phyloP scores from a whole-genome alignment of 2,888 invertebrate species.

The Sinelater perroti region DNA sequence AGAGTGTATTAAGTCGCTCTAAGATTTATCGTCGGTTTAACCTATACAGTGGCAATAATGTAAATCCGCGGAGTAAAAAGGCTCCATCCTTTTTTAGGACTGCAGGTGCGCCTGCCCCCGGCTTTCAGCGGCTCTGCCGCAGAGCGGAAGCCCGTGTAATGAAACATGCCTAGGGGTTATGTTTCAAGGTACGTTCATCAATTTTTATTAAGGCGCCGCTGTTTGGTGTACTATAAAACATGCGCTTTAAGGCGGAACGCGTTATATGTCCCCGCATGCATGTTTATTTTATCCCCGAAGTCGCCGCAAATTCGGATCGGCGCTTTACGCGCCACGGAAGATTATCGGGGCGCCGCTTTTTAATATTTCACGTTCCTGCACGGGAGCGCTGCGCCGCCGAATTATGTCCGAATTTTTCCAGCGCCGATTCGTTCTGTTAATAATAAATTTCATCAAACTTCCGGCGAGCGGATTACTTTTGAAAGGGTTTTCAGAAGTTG shows the following conservation, averaged over 20 bases:
- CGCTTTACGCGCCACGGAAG: not conserved
- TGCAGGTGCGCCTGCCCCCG: conserved; percentile 1
- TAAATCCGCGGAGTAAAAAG: conserved; percentile 14
- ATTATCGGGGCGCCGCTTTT: not conserved
- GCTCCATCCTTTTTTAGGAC: conserved; percentile 2
- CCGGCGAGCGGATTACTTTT: not conserved
- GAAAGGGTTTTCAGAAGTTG: too few species aligned
- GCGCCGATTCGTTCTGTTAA: too few species aligned
- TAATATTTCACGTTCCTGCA: conserved; percentile 3
- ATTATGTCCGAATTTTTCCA: too few species aligned
- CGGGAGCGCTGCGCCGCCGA: too few species aligned
- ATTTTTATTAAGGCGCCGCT: conserved; percentile 30
- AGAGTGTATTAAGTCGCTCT: conserved; percentile 13
- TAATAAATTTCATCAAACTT: conserved; percentile 1
- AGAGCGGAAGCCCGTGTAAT: conserved; percentile 13
- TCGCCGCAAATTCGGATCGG: conserved; percentile 8
- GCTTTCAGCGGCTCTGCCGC: conserved; percentile 2
- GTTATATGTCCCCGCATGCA: conserved; percentile 22
- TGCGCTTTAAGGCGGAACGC: conserved; percentile 5
- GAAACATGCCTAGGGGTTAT: conserved; percentile 19
- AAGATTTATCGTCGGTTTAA: conserved; percentile 27
- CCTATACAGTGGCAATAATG: conserved; percentile 17
- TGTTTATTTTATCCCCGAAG: conserved; percentile 21
- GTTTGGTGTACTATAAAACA: conserved; percentile 20
- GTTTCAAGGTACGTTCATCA: conserved; percentile 23